Conservation (phyloP, 2,797 vertebrate species). For the Myotis pilosus region DNA sequence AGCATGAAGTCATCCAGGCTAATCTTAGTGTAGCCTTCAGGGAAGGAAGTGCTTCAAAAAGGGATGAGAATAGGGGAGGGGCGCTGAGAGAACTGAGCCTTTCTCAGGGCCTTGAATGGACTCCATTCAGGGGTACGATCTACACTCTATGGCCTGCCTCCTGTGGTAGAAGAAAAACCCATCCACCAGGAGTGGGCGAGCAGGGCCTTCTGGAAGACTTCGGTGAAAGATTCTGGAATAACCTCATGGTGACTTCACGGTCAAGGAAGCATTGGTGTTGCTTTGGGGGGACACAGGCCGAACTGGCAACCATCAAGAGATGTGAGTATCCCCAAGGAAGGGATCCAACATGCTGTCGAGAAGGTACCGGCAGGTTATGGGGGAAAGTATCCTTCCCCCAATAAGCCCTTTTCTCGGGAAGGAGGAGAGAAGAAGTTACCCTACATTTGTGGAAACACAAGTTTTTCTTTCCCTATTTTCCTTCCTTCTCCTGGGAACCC, state of each 20-base stretch:
- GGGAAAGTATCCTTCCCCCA: not conserved
- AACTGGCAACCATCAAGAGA: conserved; percentile 21
- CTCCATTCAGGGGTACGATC: not conserved
- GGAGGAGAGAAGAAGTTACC: not conserved
- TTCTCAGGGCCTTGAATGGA: not conserved
- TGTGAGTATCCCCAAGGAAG: not conserved
- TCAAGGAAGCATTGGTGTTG: conserved; percentile 54
- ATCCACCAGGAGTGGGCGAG: not conserved
- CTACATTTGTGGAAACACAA: not conserved
- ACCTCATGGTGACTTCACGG: conserved; percentile 69
- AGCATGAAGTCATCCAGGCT: not conserved
- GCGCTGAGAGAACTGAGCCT: not conserved
- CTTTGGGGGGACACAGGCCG: conserved; percentile 1
- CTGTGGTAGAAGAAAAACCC: not conserved
- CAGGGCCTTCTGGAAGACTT: not conserved
- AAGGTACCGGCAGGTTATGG: not conserved
- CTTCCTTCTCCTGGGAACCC: not conserved
- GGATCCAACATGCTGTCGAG: not conserved
- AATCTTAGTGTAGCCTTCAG: not conserved
- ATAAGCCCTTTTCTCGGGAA: not conserved
- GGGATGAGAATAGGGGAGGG: not conserved
- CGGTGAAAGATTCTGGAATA: conserved; percentile 70
- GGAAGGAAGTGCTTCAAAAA: not conserved
- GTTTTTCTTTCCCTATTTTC: not conserved
- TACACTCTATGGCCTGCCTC: not conserved